phyloP scores from a whole-genome alignment of 2,797 vertebrate genomes.

The Peromyscus melanophrys region DNA sequence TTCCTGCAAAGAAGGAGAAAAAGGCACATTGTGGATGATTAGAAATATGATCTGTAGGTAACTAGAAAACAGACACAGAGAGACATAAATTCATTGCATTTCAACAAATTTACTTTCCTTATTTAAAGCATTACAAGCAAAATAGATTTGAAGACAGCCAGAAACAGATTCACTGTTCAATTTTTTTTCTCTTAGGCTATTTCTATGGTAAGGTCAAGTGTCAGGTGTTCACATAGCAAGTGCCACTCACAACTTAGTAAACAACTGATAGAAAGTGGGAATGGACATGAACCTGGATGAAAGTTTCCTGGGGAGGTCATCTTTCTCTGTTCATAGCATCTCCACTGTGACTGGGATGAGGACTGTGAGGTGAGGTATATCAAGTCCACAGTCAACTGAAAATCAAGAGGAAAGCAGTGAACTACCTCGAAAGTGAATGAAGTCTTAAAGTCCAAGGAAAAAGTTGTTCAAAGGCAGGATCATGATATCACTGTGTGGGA shows the following conservation, averaged over 20 bases:
- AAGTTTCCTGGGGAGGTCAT: not conserved
- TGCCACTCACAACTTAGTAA: constrained; percentile 48
- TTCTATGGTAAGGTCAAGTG: not conserved
- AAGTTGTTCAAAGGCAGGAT: not conserved
- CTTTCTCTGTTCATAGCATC: not conserved
- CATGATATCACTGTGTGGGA: not conserved
- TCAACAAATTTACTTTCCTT: not conserved
- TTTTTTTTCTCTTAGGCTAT: constrained; percentile 11
- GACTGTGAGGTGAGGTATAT: not conserved
- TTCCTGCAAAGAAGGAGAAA: not conserved
- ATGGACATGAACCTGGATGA: not conserved
- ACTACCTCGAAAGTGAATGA: not conserved
- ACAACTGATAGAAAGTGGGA: constrained; percentile 45
- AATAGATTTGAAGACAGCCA: not conserved
- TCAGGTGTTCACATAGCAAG: not conserved
- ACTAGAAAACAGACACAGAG: constrained; percentile 37
- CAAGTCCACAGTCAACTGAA: not conserved
- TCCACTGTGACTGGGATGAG: not conserved
- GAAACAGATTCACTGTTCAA: not conserved
- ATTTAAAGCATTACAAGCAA: not conserved
- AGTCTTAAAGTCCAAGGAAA: constrained; percentile 40
- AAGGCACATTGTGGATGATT: not conserved
- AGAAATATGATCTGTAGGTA: constrained; percentile 5
- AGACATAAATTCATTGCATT: constrained; percentile 15
- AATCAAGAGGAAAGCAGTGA: not conserved